A percentile compares a stretch with the other conserved stretches of the same genome.
Evolutionary conservation across 2,797 vertebrate species (phyloP).

Genomic region (Sebastes nivosus): DNA sequence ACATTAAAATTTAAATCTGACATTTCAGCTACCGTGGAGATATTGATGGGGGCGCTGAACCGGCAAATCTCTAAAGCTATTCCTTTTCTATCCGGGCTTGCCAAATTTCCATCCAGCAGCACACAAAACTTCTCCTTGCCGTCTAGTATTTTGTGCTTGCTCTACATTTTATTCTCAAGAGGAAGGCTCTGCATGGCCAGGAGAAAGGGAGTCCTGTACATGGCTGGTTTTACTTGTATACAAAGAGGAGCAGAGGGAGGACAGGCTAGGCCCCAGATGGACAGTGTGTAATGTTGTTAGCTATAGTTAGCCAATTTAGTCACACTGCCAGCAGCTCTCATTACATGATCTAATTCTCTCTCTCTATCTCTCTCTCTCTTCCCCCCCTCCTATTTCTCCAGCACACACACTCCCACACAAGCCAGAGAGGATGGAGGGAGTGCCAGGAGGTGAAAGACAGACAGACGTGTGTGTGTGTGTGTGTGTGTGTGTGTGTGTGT

Average conservation of each 20-base stretch:
- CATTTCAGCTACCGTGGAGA: constrained; percentile 37
- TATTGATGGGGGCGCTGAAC: constrained; percentile 34
- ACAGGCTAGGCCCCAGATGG: constrained; percentile 81
- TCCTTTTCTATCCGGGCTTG: constrained; percentile 11
- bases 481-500: constrained; percentile 12
- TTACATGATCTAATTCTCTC: constrained; percentile 84
- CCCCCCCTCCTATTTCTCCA: constrained; percentile 62
- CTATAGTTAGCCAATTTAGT: constrained; percentile 82
- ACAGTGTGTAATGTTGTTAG: constrained; percentile 84
- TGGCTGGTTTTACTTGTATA: constrained; percentile 65
- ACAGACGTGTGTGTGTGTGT: constrained; percentile 39
- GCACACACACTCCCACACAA: constrained; percentile 61
- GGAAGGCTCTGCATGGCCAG: constrained; percentile 10
- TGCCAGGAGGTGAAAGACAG: constrained; percentile 66
- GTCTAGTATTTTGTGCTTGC: constrained; percentile 19
- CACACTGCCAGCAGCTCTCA: constrained; percentile 80
- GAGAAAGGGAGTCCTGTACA: constrained; percentile 58
- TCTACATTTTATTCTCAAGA: constrained; percentile 43
- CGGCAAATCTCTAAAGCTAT: constrained; percentile 38
- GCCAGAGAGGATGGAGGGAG: constrained; percentile 66
- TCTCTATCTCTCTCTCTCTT: constrained; percentile 50
- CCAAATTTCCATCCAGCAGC: constrained; percentile 29
- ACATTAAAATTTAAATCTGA: constrained; percentile 41
- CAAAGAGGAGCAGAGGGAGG: constrained; percentile 72
- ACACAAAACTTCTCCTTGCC: constrained; percentile 17